These are phyloP conservation scores for Torymus texanus DNA, from an alignment of 2,888 invertebrate species.

Conservation along the genomic window DNA sequence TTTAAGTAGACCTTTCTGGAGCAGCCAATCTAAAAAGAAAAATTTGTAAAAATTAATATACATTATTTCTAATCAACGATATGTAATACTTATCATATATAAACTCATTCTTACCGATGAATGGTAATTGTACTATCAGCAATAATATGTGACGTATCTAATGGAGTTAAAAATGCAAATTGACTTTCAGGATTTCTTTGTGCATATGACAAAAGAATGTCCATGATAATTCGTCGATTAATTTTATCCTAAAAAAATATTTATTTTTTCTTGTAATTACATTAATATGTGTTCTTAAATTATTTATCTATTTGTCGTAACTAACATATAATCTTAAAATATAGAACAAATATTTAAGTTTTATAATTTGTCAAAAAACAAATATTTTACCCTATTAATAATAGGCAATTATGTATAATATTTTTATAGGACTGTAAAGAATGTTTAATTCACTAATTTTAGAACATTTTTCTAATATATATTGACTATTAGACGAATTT, in stretches of 20 bases:
- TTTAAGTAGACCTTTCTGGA: slow-evolving; percentile 63
- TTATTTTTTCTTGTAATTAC: neutral
- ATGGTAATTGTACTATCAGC: slow-evolving; percentile 78
- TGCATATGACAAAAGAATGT: slow-evolving; percentile 86
- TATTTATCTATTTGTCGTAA: too few relatives aligned
- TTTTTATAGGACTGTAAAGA: too few relatives aligned
- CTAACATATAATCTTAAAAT: too few relatives aligned
- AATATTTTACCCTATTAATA: too few relatives aligned
- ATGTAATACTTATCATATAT: neutral
- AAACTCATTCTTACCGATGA: slow-evolving; percentile 76
- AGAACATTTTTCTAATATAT: too few relatives aligned
- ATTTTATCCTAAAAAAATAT: slow-evolving; percentile 83
- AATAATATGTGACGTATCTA: slow-evolving; percentile 81
- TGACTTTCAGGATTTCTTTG: slow-evolving; percentile 82
- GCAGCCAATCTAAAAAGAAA: slow-evolving; percentile 63
- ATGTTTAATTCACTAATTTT: too few relatives aligned
- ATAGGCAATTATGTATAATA: too few relatives aligned
- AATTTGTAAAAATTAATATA: slow-evolving; percentile 8
- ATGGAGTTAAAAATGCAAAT: slow-evolving; percentile 93
- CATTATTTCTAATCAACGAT: neutral
- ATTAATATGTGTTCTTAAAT: too few relatives aligned
- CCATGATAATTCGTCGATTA: slow-evolving; percentile 87
- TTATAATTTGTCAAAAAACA: too few relatives aligned
- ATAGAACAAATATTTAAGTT: too few relatives aligned
- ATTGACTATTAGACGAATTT: too few relatives aligned